A percentile compares a stretch with the other conserved stretches of the same genome.
Evolutionary conservation across 2,888 invertebrate species (phyloP).

Genomic region (Limnephilus lunatus): DNA sequence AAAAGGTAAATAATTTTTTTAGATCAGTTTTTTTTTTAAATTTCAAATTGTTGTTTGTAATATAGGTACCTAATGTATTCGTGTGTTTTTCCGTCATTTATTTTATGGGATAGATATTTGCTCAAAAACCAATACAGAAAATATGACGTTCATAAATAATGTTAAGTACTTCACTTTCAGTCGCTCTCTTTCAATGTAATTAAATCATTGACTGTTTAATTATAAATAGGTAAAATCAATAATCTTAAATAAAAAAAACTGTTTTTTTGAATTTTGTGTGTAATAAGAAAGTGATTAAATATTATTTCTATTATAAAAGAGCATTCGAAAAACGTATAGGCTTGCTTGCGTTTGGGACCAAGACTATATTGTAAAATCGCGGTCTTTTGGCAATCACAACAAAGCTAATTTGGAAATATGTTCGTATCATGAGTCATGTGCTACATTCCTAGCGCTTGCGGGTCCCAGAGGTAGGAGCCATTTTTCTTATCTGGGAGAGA

Average conservation of each 20-base stretch:
- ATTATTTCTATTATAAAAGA: neutral
- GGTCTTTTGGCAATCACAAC: neutral
- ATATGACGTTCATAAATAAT: neutral
- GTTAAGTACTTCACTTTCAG: neutral
- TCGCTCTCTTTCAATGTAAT: neutral
- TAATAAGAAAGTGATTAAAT: neutral
- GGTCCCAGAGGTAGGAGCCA: neutral
- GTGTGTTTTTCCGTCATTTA: neutral
- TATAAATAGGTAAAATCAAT: too few relatives aligned
- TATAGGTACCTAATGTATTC: neutral
- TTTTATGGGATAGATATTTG: neutral
- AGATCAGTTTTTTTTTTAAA: too few relatives aligned
- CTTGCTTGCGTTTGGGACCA: neutral
- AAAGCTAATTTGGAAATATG: neutral
- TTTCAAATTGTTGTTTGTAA: too few relatives aligned
- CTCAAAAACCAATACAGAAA: neutral
- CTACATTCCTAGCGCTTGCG: neutral
- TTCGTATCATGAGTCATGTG: neutral
- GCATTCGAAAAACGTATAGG: neutral
- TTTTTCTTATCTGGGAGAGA: neutral
- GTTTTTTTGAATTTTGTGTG: too few relatives aligned
- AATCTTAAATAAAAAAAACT: too few relatives aligned
- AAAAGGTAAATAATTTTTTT: neutral
- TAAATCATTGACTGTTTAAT: neutral
- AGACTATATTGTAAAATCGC: neutral